Evolutionary conservation across 2,113 vertebrate species (phyloP).

Genomic region (Naja naja): DNA sequence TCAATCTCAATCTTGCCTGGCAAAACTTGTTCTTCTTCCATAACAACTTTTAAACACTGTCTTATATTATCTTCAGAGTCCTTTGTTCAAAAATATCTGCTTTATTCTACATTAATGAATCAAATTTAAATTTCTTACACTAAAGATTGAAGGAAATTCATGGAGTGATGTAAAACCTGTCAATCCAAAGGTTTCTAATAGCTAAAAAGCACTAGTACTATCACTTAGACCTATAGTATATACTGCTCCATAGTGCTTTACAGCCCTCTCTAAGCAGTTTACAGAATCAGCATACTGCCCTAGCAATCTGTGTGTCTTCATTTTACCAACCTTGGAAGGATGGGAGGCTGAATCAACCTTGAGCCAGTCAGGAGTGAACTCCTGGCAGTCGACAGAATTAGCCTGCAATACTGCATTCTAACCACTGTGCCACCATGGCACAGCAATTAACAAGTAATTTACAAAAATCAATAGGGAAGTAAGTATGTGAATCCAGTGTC

Average conservation of each 20-base stretch:
- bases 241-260: too few relatives aligned
- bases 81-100: not conserved
- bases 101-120: not conserved
- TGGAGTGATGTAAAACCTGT: not conserved
- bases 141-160: not conserved
- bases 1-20: not conserved
- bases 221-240: too few relatives aligned
- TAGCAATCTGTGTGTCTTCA: too few relatives aligned
- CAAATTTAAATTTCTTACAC: not conserved
- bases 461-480: not conserved
- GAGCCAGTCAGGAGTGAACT: too few relatives aligned
- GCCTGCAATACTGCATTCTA: too few relatives aligned
- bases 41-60: not conserved
- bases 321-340: too few relatives aligned
- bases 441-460: not conserved
- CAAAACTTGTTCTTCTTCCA: not conserved
- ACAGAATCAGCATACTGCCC: too few relatives aligned
- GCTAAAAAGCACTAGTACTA: not conserved
- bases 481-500: not conserved
- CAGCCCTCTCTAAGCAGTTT: too few relatives aligned
- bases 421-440: too few relatives aligned
- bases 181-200: not conserved
- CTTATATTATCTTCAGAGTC: not conserved
- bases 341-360: too few relatives aligned
- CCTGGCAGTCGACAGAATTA: too few relatives aligned